Evolutionary conservation across 1,140 invertebrate species (phyloP).

Genomic region (Megalopta genalis): DNA sequence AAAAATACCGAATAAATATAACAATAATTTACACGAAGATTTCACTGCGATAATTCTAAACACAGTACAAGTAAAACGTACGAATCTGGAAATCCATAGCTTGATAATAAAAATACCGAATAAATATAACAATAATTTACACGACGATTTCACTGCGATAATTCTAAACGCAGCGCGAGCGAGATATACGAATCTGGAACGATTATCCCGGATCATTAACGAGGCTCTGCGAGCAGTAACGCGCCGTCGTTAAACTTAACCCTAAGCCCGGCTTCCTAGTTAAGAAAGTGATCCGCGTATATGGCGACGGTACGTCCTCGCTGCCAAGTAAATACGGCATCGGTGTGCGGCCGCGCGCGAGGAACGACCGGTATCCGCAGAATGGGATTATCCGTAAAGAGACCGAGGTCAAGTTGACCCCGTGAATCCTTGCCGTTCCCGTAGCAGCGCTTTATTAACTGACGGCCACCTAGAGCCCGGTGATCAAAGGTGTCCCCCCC

Average conservation of each 20-base stretch:
- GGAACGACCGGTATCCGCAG: neutral
- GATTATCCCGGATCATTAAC: neutral
- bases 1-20: too few species aligned
- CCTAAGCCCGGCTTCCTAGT: neutral
- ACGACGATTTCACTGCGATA: too few species aligned
- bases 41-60: too few species aligned
- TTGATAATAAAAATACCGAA: too few species aligned
- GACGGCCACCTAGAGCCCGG: neutral
- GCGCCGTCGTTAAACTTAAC: neutral
- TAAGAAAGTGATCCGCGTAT: neutral
- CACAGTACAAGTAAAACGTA: too few species aligned
- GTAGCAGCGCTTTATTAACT: conserved; percentile 12
- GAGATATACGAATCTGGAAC: too few species aligned
- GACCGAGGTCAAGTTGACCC: conserved; percentile 22
- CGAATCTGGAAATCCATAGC: too few species aligned
- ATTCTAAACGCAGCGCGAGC: too few species aligned
- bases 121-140: too few species aligned
- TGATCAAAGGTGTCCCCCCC: neutral
- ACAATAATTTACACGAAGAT: too few species aligned
- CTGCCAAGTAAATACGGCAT: neutral
- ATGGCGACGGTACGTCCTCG: neutral
- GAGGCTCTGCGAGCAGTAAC: neutral
- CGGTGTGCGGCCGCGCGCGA: neutral
- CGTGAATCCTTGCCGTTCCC: conserved; percentile 8
- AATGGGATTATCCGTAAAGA: conserved; percentile 6